Conservation (phyloP, 2,888 invertebrate species). For the Erebia aethiops region DNA sequence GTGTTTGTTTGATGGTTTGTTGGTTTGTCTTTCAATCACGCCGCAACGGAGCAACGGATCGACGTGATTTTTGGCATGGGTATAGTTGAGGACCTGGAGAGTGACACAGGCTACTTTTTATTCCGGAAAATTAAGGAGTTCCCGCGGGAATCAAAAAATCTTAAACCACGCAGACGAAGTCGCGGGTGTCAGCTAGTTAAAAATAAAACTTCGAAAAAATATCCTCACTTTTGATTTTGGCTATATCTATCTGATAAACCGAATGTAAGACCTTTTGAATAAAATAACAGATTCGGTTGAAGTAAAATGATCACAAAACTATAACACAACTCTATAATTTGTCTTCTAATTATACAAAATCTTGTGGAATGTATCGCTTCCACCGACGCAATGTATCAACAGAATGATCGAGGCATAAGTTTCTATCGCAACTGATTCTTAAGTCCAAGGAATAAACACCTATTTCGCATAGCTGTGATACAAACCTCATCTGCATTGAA, state of each 20-base stretch:
- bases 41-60: too few species aligned
- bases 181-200: too few species aligned
- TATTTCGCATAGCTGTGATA: background rate
- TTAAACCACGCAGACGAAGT: too few species aligned
- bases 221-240: too few species aligned
- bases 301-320: background rate
- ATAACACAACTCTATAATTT: conserved; percentile 26
- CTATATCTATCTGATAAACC: background rate
- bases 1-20: too few species aligned
- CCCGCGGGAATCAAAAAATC: too few species aligned
- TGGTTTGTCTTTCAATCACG: too few species aligned
- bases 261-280: background rate
- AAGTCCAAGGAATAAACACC: conserved; percentile 2
- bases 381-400: conserved; percentile 30
- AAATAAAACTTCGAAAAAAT: too few species aligned
- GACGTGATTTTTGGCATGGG: too few species aligned
- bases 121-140: too few species aligned
- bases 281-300: background rate
- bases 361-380: conserved; percentile 28
- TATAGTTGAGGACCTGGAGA: too few species aligned
- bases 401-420: conserved; percentile 15
- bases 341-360: conserved; percentile 34
- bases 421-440: background rate
- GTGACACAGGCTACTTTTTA: too few species aligned
- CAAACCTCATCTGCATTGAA: conserved; percentile 20